Percentiles rank a stretch among this genome's conserved stretches.
Evolutionary conservation across 2,113 vertebrate genomes (phyloP).

Genomic region (Corapipo altera): DNA sequence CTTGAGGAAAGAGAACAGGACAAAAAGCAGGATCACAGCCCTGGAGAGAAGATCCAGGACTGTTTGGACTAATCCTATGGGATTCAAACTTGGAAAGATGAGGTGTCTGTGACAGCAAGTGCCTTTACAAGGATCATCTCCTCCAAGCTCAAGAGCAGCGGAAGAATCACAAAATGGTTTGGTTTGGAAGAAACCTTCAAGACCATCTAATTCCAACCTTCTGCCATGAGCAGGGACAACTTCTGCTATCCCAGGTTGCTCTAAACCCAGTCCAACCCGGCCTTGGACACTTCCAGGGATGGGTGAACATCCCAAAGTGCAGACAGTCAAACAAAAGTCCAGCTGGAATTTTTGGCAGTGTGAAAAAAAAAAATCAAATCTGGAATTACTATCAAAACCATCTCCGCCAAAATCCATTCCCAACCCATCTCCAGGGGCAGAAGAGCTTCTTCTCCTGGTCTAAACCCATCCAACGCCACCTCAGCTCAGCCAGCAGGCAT

Average conservation of each 20-base stretch:
- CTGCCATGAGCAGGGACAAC: not conserved
- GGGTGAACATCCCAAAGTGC: not conserved
- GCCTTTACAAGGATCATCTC: not conserved
- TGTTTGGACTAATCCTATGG: not conserved
- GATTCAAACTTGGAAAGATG: not conserved
- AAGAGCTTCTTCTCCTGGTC: not conserved
- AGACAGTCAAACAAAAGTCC: not conserved
- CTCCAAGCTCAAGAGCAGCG: not conserved
- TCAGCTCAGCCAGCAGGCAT: not conserved
- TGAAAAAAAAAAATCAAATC: not conserved
- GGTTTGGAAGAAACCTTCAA: not conserved
- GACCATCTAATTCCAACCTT: not conserved
- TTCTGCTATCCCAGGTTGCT: not conserved
- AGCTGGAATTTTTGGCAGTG: not conserved
- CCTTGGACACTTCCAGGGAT: accelerated
- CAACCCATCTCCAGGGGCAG: not conserved
- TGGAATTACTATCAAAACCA: not conserved
- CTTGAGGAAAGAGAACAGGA: not conserved
- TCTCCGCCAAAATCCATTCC: not conserved
- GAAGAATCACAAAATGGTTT: not conserved
- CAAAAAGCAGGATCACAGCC: not conserved
- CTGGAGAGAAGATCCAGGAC: not conserved
- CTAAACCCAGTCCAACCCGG: not conserved
- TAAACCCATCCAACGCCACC: not conserved
- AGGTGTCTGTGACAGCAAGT: not conserved